Percentiles rank a stretch among this genome's conserved stretches.
Evolutionary conservation across 2,113 vertebrate genomes (phyloP).

Genomic region (Bufo gargarizans): DNA sequence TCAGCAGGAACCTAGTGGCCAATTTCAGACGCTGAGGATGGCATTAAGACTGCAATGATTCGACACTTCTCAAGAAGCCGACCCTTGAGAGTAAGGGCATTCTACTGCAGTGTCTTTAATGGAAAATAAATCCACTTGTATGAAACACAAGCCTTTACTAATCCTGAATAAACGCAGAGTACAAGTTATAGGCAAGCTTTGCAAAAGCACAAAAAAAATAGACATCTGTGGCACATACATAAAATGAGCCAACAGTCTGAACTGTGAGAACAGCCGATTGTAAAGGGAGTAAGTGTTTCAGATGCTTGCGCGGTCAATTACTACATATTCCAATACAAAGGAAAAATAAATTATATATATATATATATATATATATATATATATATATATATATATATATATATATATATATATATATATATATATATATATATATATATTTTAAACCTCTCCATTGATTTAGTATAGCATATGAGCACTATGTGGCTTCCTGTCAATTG

Average conservation of each 20-base stretch:
- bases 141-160: constrained; percentile 49
- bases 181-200: constrained; percentile 44
- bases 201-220: background rate
- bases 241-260: background rate
- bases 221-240: background rate
- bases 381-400: no score
- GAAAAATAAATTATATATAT: no score
- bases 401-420: no score
- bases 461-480: no score
- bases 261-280: background rate
- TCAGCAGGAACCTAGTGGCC: constrained; percentile 26
- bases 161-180: constrained; percentile 31
- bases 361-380: no score
- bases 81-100: constrained; percentile 41
- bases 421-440: no score
- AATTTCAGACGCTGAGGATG: constrained; percentile 38
- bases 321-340: no score
- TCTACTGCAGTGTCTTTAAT: constrained; percentile 38
- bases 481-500: no score
- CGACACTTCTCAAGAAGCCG: constrained; percentile 7
- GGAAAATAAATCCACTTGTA: constrained; percentile 51
- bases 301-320: no score
- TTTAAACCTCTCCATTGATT: no score
- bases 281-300: no score
- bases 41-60: constrained; percentile 17